These are phyloP conservation scores for Morelia viridis DNA, from an alignment of 2,797 vertebrate genomes.

Conservation along the genomic window DNA sequence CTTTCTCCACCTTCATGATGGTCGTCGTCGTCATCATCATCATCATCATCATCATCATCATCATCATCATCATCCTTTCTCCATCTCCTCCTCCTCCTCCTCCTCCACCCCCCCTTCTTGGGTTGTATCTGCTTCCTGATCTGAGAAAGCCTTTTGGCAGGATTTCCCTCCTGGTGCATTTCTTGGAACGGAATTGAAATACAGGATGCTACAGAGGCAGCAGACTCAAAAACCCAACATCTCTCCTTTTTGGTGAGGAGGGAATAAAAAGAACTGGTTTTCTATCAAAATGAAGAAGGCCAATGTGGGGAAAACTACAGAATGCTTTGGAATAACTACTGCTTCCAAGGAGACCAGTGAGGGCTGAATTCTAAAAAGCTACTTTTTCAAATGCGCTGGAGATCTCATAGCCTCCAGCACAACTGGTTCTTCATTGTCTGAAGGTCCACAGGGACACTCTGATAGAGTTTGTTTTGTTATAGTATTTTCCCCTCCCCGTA, in stretches of 20 bases:
- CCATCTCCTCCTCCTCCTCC: too few relatives aligned
- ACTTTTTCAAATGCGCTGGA: not conserved
- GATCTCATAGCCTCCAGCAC: not conserved
- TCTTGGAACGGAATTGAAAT: not conserved
- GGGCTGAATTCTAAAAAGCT: not conserved
- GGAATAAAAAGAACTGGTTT: not conserved
- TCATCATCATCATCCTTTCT: too few relatives aligned
- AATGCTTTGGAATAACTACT: not conserved
- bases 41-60: too few relatives aligned
- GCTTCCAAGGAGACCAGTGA: not conserved
- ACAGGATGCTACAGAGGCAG: not conserved
- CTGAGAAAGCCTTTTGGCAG: not conserved
- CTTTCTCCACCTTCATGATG: too few relatives aligned
- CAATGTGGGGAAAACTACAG: not conserved
- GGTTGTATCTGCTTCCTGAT: not conserved
- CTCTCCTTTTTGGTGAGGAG: not conserved
- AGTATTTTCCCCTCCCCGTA: not conserved
- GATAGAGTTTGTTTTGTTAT: constrained; percentile 43
- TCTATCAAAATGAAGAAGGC: not conserved
- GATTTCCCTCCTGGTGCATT: not conserved
- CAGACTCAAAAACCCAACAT: not conserved
- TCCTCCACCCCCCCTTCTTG: too few relatives aligned
- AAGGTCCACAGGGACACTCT: not conserved
- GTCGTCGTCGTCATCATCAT: too few relatives aligned
- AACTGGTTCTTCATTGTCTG: not conserved